phyloP scores from a whole-genome alignment of 92 coral and sea anemone genomes.

The Montipora capitata region DNA sequence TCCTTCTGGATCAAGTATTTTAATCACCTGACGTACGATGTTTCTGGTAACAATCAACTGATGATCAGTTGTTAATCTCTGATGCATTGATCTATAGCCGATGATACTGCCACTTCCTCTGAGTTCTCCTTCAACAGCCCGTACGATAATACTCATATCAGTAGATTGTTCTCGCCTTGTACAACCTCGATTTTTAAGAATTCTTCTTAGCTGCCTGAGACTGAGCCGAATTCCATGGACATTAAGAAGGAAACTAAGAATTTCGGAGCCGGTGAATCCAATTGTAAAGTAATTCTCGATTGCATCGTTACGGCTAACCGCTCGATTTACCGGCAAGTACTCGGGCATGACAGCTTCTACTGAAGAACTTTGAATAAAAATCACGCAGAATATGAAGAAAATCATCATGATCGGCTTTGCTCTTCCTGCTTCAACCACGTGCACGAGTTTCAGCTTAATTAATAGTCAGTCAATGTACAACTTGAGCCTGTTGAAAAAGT shows the following conservation, averaged over 20 bases:
- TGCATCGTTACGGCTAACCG: constrained; percentile 63
- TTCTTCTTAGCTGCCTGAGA: too few relatives aligned
- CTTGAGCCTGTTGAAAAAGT: neutral
- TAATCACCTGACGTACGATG: constrained; percentile 54
- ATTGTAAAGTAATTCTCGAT: constrained; percentile 68
- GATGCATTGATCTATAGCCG: constrained; percentile 77
- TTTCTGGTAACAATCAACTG: constrained; percentile 62
- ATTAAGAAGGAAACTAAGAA: too few relatives aligned
- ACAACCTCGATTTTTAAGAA: constrained; percentile 20
- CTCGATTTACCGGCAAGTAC: constrained; percentile 59
- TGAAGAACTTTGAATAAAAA: neutral
- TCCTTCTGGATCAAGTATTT: constrained; percentile 73
- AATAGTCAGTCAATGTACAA: too few relatives aligned
- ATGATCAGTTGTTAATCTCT: constrained; percentile 60
- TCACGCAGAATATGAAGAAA: too few relatives aligned
- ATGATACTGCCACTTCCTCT: constrained; percentile 67
- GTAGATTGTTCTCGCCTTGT: too few relatives aligned
- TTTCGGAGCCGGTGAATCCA: neutral
- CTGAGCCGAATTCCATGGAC: too few relatives aligned
- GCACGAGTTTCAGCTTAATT: too few relatives aligned
- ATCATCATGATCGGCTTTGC: too few relatives aligned
- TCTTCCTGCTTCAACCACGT: too few relatives aligned
- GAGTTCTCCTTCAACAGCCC: constrained; percentile 38
- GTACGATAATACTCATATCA: too few relatives aligned
- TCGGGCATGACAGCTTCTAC: constrained; percentile 64